Evolutionary conservation across 2,113 vertebrate species (phyloP), one percentile per base, ranked within the genome.

Genomic region (Eretmochelys imbricata): DNA sequence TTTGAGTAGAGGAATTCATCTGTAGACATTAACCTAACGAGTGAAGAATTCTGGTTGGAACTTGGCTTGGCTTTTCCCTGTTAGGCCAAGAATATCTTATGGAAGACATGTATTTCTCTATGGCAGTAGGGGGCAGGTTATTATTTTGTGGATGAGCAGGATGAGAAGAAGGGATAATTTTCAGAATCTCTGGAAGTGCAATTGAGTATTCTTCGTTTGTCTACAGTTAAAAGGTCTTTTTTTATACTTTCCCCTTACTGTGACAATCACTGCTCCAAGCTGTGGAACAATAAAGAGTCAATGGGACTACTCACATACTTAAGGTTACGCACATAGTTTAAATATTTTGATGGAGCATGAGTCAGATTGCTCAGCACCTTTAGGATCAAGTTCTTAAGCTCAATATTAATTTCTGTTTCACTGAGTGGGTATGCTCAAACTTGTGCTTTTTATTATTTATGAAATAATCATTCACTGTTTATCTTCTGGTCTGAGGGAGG

Each of bases 161-260:
- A 46, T 42, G 24, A 88, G 42, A 35, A 82, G 84, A 57, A 90
- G 87, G 78, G 10, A 88, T 31, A 25, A 35, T 42, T 46, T 93
- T 91, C 25, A 24, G 89, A 79, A 85, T 96, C 83, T 91, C 85
- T 94, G 83, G 78, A 89, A 24, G 54, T n/a, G 3, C 10, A 93
- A 31, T 27, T 86, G 50, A 80, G 92, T 94, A 92, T 92, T 92
- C 80, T 91, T 89, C 31, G 84, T 31, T 57, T 94, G 88, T 80
- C 89, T 94, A 69, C 38, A 85, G 65, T 8, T 82, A 82, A 88
- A 93, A 89, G 2, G 12, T 17, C 83, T 94, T 42, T 83, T 82
- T 91, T 16, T 20, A 88, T 76, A 11, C 42, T 42, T 76, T 46
- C 42, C 72, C 22, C 16, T 76, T 14, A 46, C 24, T 93, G 49